These are phyloP conservation scores for Conus betulinus DNA, from an alignment of 1,140 invertebrate species.

Conservation along the genomic window DNA sequence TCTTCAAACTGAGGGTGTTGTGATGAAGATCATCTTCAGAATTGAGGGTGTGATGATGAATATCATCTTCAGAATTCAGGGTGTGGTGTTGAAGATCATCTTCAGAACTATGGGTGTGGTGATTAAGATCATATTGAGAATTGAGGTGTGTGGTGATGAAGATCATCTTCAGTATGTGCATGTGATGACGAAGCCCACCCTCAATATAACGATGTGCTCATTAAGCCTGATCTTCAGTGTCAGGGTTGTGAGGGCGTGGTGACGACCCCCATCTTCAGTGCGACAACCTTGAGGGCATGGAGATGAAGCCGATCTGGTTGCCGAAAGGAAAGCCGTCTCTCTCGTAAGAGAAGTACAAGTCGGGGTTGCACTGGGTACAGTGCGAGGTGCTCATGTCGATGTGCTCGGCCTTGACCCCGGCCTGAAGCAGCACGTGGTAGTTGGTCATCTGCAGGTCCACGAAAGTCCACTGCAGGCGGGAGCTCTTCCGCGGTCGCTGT, in stretches of 20 bases:
- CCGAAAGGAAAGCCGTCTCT: constrained; percentile 58
- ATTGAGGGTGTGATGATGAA: too few species aligned
- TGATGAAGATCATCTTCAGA: too few species aligned
- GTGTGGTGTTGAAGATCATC: too few species aligned
- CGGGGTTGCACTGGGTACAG: constrained; percentile 53
- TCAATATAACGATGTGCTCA: neutral
- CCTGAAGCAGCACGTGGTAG: constrained; percentile 44
- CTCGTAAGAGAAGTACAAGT: constrained; percentile 54
- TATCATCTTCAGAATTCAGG: too few species aligned
- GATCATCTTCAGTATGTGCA: too few species aligned
- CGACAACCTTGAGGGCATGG: constrained; percentile 30
- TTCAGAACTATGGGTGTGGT: too few species aligned
- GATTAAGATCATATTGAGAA: too few species aligned
- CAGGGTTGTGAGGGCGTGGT: neutral
- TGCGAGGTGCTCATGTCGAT: constrained; percentile 51
- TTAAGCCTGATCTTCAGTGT: too few species aligned
- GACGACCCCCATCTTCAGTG: neutral
- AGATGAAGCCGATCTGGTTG: constrained; percentile 61
- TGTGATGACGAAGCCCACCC: too few species aligned
- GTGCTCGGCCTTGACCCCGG: constrained; percentile 47
- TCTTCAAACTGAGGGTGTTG: too few species aligned
- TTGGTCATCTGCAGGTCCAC: constrained; percentile 48
- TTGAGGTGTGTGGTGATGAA: too few species aligned
- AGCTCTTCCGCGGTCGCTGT: neutral
- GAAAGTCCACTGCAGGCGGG: constrained; percentile 39